Percentiles rank a stretch among this genome's conserved stretches.
Conservation (phyloP, 2,888 invertebrate species). For the Teleiodes luculella region DNA sequence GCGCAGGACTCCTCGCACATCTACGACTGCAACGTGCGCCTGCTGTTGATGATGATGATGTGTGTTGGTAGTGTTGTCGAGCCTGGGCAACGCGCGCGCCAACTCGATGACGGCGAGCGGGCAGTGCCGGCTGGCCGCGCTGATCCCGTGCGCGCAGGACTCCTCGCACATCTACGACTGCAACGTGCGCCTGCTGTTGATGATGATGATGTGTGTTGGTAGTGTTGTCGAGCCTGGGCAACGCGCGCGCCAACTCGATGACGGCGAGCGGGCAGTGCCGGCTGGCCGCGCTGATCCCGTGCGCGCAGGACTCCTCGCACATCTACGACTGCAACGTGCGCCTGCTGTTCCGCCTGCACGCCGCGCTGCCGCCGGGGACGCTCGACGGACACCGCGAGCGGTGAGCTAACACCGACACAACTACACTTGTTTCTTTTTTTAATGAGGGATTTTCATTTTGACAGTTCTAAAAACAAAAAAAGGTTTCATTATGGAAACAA, state of each 20-base stretch:
- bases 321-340: conserved; percentile 98
- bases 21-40: too few species aligned
- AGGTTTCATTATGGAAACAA: too few species aligned
- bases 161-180: conserved; percentile 98
- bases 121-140: conserved; percentile 96
- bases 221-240: conserved; percentile 97
- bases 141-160: conserved; percentile 96
- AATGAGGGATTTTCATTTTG: too few species aligned
- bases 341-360: conserved; percentile 96
- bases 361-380: conserved; percentile 92
- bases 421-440: too few species aligned
- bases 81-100: conserved; percentile 94
- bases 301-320: conserved; percentile 96
- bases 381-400: conserved; percentile 93
- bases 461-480: too few species aligned
- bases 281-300: conserved; percentile 95
- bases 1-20: too few species aligned
- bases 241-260: conserved; percentile 97
- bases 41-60: too few species aligned
- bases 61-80: conserved; percentile 98
- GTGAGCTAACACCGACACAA: conserved; percentile 28
- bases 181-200: conserved; percentile 97
- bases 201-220: too few species aligned
- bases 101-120: conserved; percentile 99
- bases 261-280: conserved; percentile 98